Evolutionary conservation across 1,140 invertebrate species (phyloP), one percentile per base, ranked within the genome.

Genomic region (Amphibalanus amphitrite): DNA sequence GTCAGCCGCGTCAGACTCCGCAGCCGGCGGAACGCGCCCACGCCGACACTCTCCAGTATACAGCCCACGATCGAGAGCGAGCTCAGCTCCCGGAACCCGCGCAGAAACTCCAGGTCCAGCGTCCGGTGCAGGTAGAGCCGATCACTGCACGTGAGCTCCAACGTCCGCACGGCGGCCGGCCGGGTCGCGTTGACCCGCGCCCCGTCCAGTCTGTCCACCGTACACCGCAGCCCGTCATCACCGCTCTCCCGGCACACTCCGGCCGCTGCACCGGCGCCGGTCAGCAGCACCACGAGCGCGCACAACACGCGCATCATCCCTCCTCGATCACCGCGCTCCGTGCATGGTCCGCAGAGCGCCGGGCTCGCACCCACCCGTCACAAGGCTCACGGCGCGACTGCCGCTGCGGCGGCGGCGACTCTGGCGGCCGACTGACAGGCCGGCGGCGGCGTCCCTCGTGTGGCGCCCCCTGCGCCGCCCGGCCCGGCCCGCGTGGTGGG

Each of bases 21-120:
- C 15, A 91, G 75, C 0, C 89, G 87, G 71, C 85, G 80, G 76
- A 85, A 89, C 0, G 90, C 89, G 25, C 89, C 90, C n/a, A 90
- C 71, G 1, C 72, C 71, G n/a, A 74, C 69, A 68, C 73, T 71
- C 38, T 71, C 73, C 38, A 76, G 70, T 38, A 74, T 74, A 72
- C 75, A 76, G 68, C 68, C 73, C 47, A 73, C 71, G 67, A 76
- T 71, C 29, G 71, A 68, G 64, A 76, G 72, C 26, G 71, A 70
- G 30, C 69, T 65, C 28, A 76, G 71, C 47, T 73, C 67, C 23
- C 69, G 69, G 64, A 76, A 74, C 69, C 74, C 74, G 8, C 70
- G 70, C n/a, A 76, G 69, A 26, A 69, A 74, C 30, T 33, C 38
- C 30, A 71, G 69, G 40, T 70, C 28, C 29, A 76, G 40, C 28